Conservation (phyloP, 2,113 vertebrate species). For the Hystrix cristata region DNA sequence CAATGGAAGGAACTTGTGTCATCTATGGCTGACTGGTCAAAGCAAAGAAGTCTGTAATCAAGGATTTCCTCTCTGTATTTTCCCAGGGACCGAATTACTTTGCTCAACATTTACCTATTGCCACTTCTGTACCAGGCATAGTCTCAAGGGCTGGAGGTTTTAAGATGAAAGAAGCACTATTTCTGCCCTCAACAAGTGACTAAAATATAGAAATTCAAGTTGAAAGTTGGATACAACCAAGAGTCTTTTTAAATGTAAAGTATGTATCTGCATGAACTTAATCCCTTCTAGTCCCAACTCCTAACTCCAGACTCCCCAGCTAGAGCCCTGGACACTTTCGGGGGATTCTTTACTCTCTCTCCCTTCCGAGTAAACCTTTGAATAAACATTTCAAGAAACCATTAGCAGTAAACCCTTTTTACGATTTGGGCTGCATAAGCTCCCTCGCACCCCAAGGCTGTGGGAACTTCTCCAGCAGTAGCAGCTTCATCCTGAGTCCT, state of each 20-base stretch:
- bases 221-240: not conserved
- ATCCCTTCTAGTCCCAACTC: not conserved
- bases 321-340: not conserved
- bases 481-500: not conserved
- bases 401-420: not conserved
- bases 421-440: not conserved
- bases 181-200: not conserved
- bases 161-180: not conserved
- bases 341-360: not conserved
- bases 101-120: not conserved
- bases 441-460: not conserved
- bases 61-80: not conserved
- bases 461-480: not conserved
- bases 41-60: not conserved
- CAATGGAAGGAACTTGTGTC: not conserved
- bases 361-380: not conserved
- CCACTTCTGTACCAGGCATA: not conserved
- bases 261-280: accelerated
- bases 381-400: conserved; percentile 3
- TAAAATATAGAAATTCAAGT: not conserved
- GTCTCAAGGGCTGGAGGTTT: not conserved
- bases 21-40: not conserved
- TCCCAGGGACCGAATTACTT: not conserved
- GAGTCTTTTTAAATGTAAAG: not conserved
- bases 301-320: not conserved